A percentile compares a stretch with the other conserved stretches of the same genome.
These are phyloP conservation scores for Scaptomyza reducta DNA, from an alignment of 2,888 invertebrate genomes.

Conservation along the genomic window DNA sequence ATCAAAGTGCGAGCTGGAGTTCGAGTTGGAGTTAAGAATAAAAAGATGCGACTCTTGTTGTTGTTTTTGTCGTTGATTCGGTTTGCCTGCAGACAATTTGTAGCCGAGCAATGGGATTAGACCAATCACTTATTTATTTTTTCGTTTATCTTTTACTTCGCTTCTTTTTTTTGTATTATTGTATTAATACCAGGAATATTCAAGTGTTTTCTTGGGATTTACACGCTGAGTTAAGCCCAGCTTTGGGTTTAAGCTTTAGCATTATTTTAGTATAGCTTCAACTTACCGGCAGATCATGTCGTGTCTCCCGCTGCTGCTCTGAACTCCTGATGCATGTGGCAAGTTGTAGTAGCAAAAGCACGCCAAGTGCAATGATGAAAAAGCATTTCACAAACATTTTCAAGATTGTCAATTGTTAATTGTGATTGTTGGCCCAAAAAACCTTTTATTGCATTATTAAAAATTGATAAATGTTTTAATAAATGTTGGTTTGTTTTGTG, in stretches of 20 bases:
- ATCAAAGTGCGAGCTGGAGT: constrained; percentile 39
- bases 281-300: constrained; percentile 73
- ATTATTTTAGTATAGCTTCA: background rate
- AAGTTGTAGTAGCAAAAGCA: constrained; percentile 49
- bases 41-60: constrained; percentile 1
- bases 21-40: constrained; percentile 9
- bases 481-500: background rate
- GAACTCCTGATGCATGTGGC: constrained; percentile 38
- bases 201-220: constrained; percentile 83
- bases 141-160: background rate
- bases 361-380: constrained; percentile 43
- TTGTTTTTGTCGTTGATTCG: background rate
- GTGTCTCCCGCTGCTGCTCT: constrained; percentile 35
- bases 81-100: constrained; percentile 72
- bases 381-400: constrained; percentile 63
- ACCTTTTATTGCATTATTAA: constrained; percentile 31
- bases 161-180: background rate
- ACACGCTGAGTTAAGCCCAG: constrained; percentile 33
- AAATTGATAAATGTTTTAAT: background rate
- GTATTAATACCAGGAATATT: constrained; percentile 82
- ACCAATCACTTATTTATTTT: constrained; percentile 39
- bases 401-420: constrained; percentile 18
- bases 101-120: constrained; percentile 43
- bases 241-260: background rate
- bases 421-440: constrained; percentile 10